Base-by-base conservation (phyloP, 2,888 invertebrate genomes). In the Drosophila acutilabella region DNA sequence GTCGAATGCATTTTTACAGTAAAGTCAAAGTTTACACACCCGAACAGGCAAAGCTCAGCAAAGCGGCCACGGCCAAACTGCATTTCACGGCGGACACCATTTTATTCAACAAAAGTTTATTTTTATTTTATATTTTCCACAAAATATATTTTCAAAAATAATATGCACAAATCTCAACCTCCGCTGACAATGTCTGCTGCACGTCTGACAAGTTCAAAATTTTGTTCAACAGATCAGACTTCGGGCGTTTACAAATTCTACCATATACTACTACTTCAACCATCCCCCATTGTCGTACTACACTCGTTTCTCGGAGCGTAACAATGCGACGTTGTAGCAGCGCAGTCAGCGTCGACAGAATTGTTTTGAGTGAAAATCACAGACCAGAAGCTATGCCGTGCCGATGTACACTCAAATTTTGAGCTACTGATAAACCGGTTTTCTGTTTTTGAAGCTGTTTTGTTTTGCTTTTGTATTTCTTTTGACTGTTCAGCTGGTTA, bases 61-160 rank as follows among this genome's bases (percentile, higher is more conserved):
- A 68, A 74, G 86, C 64, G 80, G 88, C 89, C 87, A 83, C 57
- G 78, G 83, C 80, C 88, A 83, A 86, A 73, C 74, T 71, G 71
- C 72, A 88, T 75, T 83, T 83, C 20, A 80, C 54, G 64, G 78
- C 59, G 67, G 80, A 82, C 57, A 86, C 75, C 83, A 83, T 83
- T 61, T 78, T 84, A 2, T 11, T 47, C 4, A 1, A 16, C 26
- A 30, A 7, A 53, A 38, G 11, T 20, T 8, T 50, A 7, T 47
- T 57, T 51, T 40, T 26, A 7, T 56, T 52, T 2, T 26, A 62
- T 57, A 7, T 20, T 30, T 30, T 8, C 7, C 30, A 30, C 30
- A 30, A 6, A 30, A 8, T 30, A 30, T 30, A 2, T 23, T 8
- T 45, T 26, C 11, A 4, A 45, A 54, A 57, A 18, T 33, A 13